Percentiles rank a stretch among this genome's conserved stretches.
Conservation (phyloP, 2,797 vertebrate genomes). For the Nyctalus aviator region DNA sequence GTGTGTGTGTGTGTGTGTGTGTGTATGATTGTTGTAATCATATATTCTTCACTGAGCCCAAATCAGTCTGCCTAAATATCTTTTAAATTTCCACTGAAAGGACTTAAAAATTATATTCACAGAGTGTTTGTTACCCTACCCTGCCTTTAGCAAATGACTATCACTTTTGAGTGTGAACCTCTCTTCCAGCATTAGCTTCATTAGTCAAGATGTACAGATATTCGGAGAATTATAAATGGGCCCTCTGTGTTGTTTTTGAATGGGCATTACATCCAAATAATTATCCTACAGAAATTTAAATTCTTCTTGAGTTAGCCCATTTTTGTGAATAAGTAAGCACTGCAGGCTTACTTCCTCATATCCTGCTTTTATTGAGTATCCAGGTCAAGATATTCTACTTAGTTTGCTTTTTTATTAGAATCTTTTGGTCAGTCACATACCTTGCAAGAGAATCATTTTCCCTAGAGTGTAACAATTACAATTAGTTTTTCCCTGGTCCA, state of each 20-base stretch:
- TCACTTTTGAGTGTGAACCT: slow-evolving; percentile 57
- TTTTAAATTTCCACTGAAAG: slow-evolving; percentile 51
- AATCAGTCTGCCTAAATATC: neutral
- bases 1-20: neutral
- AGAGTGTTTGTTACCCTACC: neutral
- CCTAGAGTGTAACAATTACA: slow-evolving; percentile 69
- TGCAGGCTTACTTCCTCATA: slow-evolving; percentile 42
- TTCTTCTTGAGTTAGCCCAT: slow-evolving; percentile 64
- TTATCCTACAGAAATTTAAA: slow-evolving; percentile 49
- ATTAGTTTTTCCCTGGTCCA: slow-evolving; percentile 71
- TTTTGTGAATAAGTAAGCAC: slow-evolving; percentile 64
- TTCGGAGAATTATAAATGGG: slow-evolving; percentile 63
- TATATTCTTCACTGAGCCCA: slow-evolving; percentile 40
- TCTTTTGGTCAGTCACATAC: slow-evolving; percentile 60
- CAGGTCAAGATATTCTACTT: slow-evolving; percentile 60
- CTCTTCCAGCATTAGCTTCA: slow-evolving; percentile 36
- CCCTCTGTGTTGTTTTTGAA: slow-evolving; percentile 45
- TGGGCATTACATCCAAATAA: slow-evolving; percentile 30
- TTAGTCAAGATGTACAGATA: slow-evolving; percentile 50
- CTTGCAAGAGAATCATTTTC: slow-evolving; percentile 72
- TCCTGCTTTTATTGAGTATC: slow-evolving; percentile 67
- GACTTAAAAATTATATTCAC: slow-evolving; percentile 17
- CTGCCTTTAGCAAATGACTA: slow-evolving; percentile 36
- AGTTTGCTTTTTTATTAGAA: slow-evolving; percentile 70
- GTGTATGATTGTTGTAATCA: neutral